Evolutionary conservation across 2,113 vertebrate genomes (phyloP).

Genomic region (Sylvietta virens): DNA sequence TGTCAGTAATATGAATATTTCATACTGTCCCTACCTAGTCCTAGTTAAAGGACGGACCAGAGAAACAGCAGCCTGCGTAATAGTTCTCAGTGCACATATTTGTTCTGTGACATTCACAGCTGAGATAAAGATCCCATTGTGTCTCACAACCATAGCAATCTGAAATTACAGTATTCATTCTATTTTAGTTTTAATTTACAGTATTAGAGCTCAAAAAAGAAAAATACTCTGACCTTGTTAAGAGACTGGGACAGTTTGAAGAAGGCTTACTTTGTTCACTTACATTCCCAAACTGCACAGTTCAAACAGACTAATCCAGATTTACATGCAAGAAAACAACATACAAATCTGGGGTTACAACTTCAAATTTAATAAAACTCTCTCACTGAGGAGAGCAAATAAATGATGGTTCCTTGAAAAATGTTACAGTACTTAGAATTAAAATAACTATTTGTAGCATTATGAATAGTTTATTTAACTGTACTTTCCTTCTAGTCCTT

Average conservation of each 20-base stretch:
- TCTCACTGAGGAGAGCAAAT: neutral
- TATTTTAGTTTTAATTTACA: neutral
- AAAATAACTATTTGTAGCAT: neutral
- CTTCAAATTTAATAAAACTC: neutral
- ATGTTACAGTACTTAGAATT: neutral
- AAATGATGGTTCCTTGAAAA: neutral
- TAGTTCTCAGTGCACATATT: neutral
- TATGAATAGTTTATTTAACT: neutral
- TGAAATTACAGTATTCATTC: neutral
- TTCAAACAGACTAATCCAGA: conserved; percentile 53
- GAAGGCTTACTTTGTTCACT: conserved; percentile 66
- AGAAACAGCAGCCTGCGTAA: neutral
- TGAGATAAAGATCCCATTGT: neutral
- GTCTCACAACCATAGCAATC: neutral
- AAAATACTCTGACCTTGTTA: conserved; percentile 35
- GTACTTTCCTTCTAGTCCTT: neutral
- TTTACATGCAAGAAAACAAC: conserved; percentile 73
- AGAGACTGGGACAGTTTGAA: conserved; percentile 39
- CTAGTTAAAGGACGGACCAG: neutral
- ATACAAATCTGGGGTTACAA: conserved; percentile 31
- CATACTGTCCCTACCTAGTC: neutral
- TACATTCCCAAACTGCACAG: conserved; percentile 30
- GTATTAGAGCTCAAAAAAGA: neutral
- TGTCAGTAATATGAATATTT: neutral
- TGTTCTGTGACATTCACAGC: neutral